Percentiles rank a stretch among this genome's conserved stretches.
Evolutionary conservation across 2,113 vertebrate genomes (phyloP).

Genomic region (Sturnus vulgaris): DNA sequence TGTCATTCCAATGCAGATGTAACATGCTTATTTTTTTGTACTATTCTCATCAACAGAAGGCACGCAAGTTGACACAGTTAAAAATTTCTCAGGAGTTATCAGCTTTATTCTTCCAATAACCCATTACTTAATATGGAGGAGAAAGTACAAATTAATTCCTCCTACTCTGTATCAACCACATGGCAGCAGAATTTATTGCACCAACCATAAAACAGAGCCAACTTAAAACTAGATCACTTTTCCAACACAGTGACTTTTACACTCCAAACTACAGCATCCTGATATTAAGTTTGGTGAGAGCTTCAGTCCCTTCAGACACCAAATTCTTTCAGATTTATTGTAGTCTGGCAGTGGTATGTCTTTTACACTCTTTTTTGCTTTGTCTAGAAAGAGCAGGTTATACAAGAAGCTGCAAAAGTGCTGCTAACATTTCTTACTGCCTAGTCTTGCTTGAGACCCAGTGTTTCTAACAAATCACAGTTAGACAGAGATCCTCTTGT

Average conservation of each 20-base stretch:
- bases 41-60: not conserved
- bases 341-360: not conserved
- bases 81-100: not conserved
- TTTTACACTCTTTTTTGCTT: not conserved
- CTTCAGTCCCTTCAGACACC: not conserved
- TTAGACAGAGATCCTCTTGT: slow-evolving; percentile 3
- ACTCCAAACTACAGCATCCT: not conserved
- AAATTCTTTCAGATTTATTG: not conserved
- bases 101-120: not conserved
- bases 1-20: not conserved
- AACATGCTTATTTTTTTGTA: not conserved
- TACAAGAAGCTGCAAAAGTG: not conserved
- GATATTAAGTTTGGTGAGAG: not conserved
- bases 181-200: not conserved
- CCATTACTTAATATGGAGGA: not conserved
- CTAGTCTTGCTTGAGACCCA: not conserved
- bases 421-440: not conserved
- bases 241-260: not conserved
- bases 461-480: not conserved
- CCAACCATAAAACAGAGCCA: not conserved
- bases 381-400: not conserved
- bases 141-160: not conserved
- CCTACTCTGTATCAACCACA: not conserved
- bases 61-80: not conserved
- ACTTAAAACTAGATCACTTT: not conserved